Evolutionary conservation across 2,797 vertebrate genomes (phyloP).

Genomic region (Chromis chromis): DNA sequence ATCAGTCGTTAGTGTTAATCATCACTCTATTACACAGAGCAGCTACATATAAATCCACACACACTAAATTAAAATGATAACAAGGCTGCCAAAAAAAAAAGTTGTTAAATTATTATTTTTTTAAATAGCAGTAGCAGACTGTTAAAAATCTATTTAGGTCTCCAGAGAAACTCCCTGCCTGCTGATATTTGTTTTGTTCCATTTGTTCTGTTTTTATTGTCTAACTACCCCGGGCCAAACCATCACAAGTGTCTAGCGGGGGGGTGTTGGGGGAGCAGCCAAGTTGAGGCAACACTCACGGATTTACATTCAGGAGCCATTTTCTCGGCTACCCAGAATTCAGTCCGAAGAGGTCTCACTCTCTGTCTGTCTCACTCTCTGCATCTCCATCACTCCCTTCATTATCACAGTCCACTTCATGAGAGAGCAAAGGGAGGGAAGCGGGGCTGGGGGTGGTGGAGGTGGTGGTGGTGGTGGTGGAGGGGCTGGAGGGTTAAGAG

Average conservation of each 20-base stretch:
- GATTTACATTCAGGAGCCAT: constrained; percentile 79
- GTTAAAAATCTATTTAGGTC: constrained; percentile 63
- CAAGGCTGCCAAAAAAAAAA: constrained; percentile 11
- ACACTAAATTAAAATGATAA: constrained; percentile 33
- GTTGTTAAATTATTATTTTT: constrained; percentile 55
- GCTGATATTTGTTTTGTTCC: constrained; percentile 74
- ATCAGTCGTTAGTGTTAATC: constrained; percentile 36
- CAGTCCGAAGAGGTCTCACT: constrained; percentile 57
- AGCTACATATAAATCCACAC: constrained; percentile 16
- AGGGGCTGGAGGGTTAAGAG: constrained; percentile 78
- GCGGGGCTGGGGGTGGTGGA: constrained; percentile 53
- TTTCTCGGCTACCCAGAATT: constrained; percentile 73
- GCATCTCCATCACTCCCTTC: constrained; percentile 61
- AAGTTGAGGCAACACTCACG: constrained; percentile 64
- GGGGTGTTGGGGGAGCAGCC: constrained; percentile 52
- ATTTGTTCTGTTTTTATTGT: constrained; percentile 70
- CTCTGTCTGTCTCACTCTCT: constrained; percentile 43
- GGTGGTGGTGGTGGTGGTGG: constrained; percentile 27
- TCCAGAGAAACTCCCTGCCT: constrained; percentile 60
- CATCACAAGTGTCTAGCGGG: constrained; percentile 61
- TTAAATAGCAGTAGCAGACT: constrained; percentile 36
- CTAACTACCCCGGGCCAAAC: constrained; percentile 71
- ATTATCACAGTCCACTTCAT: constrained; percentile 79
- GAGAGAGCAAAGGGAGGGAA: constrained; percentile 73
- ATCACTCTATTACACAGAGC: constrained; percentile 15